A percentile compares a stretch with the other conserved stretches of the same genome.
Evolutionary conservation across 2,888 invertebrate species (phyloP).

Genomic region (Tyria jacobaeae): DNA sequence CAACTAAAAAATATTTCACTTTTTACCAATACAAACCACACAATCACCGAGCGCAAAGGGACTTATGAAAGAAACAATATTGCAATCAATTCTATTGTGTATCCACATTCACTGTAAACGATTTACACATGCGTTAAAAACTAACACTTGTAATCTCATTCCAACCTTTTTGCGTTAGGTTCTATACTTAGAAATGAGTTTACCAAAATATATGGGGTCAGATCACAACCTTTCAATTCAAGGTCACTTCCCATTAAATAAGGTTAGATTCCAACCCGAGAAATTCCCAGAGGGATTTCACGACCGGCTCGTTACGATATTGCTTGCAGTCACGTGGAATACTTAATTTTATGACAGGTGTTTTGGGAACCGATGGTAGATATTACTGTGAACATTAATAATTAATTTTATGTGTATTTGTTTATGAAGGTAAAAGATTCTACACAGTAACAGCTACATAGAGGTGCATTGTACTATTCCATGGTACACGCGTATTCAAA

Average conservation of each 20-base stretch:
- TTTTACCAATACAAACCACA: too few relatives aligned
- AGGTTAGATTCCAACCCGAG: constrained; percentile 31
- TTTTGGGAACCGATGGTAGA: neutral
- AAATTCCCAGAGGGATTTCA: constrained; percentile 30
- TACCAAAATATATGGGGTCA: constrained; percentile 25
- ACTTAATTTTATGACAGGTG: constrained; percentile 9
- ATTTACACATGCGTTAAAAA: neutral
- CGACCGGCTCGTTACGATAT: constrained; percentile 24
- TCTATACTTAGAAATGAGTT: constrained; percentile 22
- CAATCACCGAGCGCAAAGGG: too few relatives aligned
- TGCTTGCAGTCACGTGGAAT: constrained; percentile 12
- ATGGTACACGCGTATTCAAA: too few relatives aligned
- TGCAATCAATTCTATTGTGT: too few relatives aligned
- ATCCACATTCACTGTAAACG: neutral
- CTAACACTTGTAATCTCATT: neutral
- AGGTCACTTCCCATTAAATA: constrained; percentile 31
- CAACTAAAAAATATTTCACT: too few relatives aligned
- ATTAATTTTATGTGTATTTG: neutral
- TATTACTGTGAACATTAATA: neutral
- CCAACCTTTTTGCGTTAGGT: constrained; percentile 8
- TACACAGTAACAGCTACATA: neutral
- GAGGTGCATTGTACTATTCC: too few relatives aligned
- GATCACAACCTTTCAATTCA: constrained; percentile 25
- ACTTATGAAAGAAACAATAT: too few relatives aligned
- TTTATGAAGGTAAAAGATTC: neutral